Percentiles rank a stretch among this genome's conserved stretches.
phyloP scores from a whole-genome alignment of 2,113 vertebrate genomes.

The Microcebus lehilahytsara region DNA sequence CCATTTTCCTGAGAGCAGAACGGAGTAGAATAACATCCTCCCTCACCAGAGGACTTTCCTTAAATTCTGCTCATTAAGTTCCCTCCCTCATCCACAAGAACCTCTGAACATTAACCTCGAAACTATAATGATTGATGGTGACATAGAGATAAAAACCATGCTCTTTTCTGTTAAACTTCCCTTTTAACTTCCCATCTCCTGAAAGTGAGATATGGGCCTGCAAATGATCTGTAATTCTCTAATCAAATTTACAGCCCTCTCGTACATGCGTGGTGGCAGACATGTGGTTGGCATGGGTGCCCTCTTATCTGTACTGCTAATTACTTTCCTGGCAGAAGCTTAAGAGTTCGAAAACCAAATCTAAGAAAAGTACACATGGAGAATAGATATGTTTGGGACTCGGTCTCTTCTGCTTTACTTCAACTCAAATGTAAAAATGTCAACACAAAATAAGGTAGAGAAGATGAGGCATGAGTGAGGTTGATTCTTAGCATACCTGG shows the following conservation, averaged over 20 bases:
- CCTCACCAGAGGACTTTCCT: background rate
- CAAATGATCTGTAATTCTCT: background rate
- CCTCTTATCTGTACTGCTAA: conserved; percentile 59
- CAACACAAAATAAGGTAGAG: background rate
- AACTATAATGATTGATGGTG: conserved; percentile 50
- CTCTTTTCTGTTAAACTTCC: conserved; percentile 36
- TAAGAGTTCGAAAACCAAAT: conserved; percentile 50
- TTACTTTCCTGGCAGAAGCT: conserved; percentile 56
- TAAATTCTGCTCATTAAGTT: conserved; percentile 26
- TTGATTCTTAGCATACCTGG: background rate
- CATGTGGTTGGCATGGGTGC: background rate
- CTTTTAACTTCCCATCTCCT: conserved; percentile 43
- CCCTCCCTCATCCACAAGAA: background rate
- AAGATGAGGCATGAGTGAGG: background rate
- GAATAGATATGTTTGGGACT: background rate
- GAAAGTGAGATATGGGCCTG: conserved; percentile 42
- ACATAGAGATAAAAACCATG: conserved; percentile 23
- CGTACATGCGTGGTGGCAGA: background rate
- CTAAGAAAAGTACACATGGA: background rate
- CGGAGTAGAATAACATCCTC: background rate
- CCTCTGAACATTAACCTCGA: conserved; percentile 28
- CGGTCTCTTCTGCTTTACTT: conserved; percentile 20
- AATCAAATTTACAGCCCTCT: conserved; percentile 35
- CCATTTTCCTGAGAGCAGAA: background rate
- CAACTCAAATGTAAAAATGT: conserved; percentile 21